These are phyloP conservation scores for Psilopogon haemacephalus DNA, from an alignment of 2,113 vertebrate species.

Conservation along the genomic window DNA sequence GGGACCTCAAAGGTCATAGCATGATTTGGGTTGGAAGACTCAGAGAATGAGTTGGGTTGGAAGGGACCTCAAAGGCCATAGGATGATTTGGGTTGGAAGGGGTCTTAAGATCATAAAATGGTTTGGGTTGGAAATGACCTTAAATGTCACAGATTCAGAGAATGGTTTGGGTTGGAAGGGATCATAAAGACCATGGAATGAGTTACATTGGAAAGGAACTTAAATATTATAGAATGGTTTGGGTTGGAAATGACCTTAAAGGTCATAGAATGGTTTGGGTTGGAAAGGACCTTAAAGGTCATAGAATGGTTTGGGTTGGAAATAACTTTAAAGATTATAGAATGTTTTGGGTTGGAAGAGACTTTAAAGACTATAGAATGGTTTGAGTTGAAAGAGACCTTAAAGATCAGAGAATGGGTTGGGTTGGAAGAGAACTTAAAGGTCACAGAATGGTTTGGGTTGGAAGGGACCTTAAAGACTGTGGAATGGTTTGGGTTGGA, in stretches of 20 bases:
- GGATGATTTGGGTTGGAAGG: neutral
- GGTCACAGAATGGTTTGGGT: too few species aligned
- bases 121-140: neutral
- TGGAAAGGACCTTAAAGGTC: neutral
- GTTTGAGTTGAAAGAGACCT: too few species aligned
- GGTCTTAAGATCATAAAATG: neutral
- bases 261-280: neutral
- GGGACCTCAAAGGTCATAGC: neutral
- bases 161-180: neutral
- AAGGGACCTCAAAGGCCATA: neutral
- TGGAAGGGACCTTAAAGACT: too few species aligned
- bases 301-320: neutral
- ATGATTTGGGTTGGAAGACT: neutral
- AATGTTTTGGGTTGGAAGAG: neutral
- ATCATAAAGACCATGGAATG: neutral
- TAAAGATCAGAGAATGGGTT: too few species aligned
- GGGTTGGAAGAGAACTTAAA: too few species aligned
- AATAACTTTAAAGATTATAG: neutral
- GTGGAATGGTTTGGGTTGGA: too few species aligned
- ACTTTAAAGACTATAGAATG: neutral
- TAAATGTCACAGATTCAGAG: neutral
- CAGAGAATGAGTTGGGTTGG: neutral
- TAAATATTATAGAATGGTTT: neutral
- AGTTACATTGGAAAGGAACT: too few species aligned
- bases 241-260: neutral